phyloP scores from a whole-genome alignment of 2,797 vertebrate genomes.

The Nyctalus aviator region DNA sequence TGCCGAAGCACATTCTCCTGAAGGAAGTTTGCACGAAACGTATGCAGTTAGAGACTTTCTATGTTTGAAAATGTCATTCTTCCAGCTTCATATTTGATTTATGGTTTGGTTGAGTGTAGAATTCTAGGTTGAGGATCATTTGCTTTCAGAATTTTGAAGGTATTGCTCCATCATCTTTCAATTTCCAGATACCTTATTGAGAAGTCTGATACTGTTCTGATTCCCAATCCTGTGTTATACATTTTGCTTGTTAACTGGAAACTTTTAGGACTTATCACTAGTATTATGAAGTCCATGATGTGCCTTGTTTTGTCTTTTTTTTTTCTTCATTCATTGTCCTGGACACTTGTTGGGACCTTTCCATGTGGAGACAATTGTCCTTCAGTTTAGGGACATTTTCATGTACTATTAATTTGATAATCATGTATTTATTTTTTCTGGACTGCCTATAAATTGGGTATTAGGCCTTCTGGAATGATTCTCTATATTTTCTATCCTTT shows the following conservation, averaged over 20 bases:
- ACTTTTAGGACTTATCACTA: neutral
- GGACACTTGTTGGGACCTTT: neutral
- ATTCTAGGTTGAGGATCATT: neutral
- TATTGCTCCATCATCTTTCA: neutral
- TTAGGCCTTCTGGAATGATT: neutral
- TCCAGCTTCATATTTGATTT: neutral
- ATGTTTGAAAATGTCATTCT: neutral
- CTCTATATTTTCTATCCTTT: slow-evolving; percentile 28
- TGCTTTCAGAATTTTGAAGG: neutral
- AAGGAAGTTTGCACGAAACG: too few species aligned
- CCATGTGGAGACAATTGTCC: neutral
- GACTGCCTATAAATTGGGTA: neutral
- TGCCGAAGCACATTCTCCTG: neutral
- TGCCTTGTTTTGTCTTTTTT: neutral
- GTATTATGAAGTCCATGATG: neutral
- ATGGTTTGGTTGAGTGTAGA: neutral
- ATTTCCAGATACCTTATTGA: neutral
- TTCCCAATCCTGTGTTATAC: neutral
- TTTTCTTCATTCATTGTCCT: slow-evolving; percentile 7
- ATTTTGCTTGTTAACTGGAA: neutral
- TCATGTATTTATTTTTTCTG: slow-evolving; percentile 6
- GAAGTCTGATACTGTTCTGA: neutral
- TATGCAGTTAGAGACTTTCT: neutral
- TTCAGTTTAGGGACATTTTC: slow-evolving; percentile 49
- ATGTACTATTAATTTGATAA: slow-evolving; percentile 1